Evolutionary conservation across 2,888 invertebrate genomes (phyloP), one percentile per base, ranked within the genome.

Genomic region (Myopa testacea): DNA sequence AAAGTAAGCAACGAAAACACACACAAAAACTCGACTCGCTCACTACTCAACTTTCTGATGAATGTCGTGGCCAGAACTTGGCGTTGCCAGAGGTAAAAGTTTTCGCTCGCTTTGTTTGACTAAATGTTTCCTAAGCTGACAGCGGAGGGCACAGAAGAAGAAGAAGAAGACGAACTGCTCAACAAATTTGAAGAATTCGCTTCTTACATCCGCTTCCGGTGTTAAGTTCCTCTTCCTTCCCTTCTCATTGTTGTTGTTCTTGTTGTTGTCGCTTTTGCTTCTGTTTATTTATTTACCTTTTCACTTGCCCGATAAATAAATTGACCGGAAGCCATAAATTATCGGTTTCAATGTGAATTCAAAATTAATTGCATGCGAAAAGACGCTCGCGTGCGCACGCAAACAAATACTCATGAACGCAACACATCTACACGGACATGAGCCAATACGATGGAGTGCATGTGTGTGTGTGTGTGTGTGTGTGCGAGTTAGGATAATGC

Each of bases 381-480:
- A 68, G 67, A 52, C 58, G 67, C 73, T 62, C 10, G 62, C 34
- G 19, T 62, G 45, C n/a, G 62, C 38, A 45, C 38, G 7, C 45
- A 40, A 63, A 73, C 63, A 40, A 63, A 75, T 16, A 4, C 37
- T 55, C 62, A 52, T 4, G 14, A 40, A 16, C 34, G n/a, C 26
- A 81, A 34, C n/a, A 58, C 81, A 81, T 78, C 78, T 82, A 78
- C 76, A 77, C 81, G 79, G 1, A 65, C n/a, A 58, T n/a, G 58
- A 4, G 10, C 34, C 34, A 5, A 7, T 65, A 65, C 38, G 26
- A 14, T 50, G n/a, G 19, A 45, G 78, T 34, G 65, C 55, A 26
- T 68, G 76, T 80, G 79, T 82, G 75, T 78, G 81, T 79, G 83
- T 81, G 19, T 50, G 73, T 50, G 45, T 50, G 5, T 26, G 60